Conservation (phyloP, 2,113 vertebrate species). For the Cyprinodon brontotheroides region DNA sequence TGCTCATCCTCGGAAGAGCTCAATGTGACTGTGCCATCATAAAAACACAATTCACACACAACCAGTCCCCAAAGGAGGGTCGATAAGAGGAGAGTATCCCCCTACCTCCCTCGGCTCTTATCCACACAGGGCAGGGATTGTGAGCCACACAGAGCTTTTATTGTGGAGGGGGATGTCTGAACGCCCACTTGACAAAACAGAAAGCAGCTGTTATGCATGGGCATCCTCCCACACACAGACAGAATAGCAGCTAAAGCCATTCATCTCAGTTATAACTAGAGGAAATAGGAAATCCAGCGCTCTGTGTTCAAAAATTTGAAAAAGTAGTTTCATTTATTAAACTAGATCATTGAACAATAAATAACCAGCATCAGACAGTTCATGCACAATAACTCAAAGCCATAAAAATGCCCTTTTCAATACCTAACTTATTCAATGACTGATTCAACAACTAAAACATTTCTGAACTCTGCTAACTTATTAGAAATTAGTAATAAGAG, state of each 20-base stretch:
- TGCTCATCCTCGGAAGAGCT: constrained; percentile 49
- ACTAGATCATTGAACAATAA: neutral
- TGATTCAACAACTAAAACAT: neutral
- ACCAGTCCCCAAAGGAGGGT: constrained; percentile 21
- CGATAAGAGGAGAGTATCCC: constrained; percentile 44
- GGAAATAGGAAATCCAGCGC: neutral
- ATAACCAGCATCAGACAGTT: neutral
- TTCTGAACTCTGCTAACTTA: neutral
- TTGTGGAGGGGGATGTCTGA: constrained; percentile 71
- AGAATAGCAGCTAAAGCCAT: neutral
- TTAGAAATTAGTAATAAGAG: neutral
- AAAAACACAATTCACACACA: constrained; percentile 55
- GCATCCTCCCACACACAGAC: constrained; percentile 6
- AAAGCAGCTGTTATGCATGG: constrained; percentile 20
- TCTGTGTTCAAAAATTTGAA: neutral
- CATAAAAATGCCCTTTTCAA: constrained; percentile 10
- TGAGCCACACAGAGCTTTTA: constrained; percentile 65
- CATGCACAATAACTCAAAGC: neutral
- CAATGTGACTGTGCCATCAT: constrained; percentile 34
- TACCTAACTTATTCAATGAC: neutral
- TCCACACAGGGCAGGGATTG: constrained; percentile 58
- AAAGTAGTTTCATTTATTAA: neutral
- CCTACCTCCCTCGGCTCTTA: constrained; percentile 4
- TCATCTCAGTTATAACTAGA: neutral
- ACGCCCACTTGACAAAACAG: constrained; percentile 57